Evolutionary conservation across 2,797 vertebrate species (phyloP).

Genomic region (Pangasius sanitwongsei): DNA sequence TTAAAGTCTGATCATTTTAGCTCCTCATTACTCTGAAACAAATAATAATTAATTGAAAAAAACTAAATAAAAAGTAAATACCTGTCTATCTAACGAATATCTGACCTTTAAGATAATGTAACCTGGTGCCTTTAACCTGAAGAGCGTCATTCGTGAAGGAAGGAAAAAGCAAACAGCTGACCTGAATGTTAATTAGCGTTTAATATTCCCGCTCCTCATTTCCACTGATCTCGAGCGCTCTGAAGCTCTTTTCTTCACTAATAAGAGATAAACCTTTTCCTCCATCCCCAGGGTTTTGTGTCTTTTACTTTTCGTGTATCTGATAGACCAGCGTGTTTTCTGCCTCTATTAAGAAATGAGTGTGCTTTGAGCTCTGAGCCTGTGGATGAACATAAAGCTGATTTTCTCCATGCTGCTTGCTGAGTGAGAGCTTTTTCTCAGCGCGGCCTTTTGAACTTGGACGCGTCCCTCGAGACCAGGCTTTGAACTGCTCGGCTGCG

Average conservation of each 20-base stretch:
- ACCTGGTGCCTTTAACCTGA: background rate
- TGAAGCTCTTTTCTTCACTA: background rate
- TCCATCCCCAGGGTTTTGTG: background rate
- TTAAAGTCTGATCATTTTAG: background rate
- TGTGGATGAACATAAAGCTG: slow-evolving; percentile 16
- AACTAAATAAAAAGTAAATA: background rate
- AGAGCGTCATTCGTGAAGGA: too few species aligned
- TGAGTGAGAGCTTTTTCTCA: slow-evolving; percentile 23
- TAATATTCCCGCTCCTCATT: background rate
- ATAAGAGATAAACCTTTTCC: background rate
- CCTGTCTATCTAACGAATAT: background rate
- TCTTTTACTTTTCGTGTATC: background rate
- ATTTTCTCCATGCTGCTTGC: slow-evolving; percentile 38
- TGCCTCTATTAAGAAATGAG: slow-evolving; percentile 53
- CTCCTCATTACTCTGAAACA: background rate
- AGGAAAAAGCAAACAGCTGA: background rate
- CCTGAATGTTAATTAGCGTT: background rate
- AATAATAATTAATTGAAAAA: background rate
- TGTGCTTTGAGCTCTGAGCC: slow-evolving; percentile 8
- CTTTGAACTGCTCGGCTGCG: slow-evolving; percentile 39
- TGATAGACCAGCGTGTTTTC: background rate
- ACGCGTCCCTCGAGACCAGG: slow-evolving; percentile 42
- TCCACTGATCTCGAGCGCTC: background rate
- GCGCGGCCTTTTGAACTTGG: slow-evolving; percentile 53
- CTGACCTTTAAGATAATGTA: too few species aligned